Evolutionary conservation across 2,113 vertebrate genomes (phyloP), one percentile per base, ranked within the genome.

Genomic region (Triplophysa siluroides): DNA sequence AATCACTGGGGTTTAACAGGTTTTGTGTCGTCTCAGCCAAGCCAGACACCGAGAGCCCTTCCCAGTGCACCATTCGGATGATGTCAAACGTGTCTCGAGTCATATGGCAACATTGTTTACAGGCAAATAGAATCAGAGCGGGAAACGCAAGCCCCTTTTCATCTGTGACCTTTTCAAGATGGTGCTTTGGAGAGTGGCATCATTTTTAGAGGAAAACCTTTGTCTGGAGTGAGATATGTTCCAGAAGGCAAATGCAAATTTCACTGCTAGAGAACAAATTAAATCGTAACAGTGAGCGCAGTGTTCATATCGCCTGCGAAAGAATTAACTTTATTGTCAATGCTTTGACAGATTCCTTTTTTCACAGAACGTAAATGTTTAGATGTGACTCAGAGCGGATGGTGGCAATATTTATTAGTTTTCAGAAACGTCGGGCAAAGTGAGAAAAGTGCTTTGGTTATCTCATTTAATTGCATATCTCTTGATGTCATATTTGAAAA

Each of bases 401-500:
- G 78, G 82, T 79, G 81, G 72, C 26, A 29, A 50, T 47, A 56
- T 74, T 85, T 78, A 75, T 87, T 83, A 87, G 79, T 88, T 87
- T 86, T 82, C 80, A 84, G 82, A 84, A 88, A 86, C 84, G 83
- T 82, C 80, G 50, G 13, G 43, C 54, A 81, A 86, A 90, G 86
- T 66, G 83, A 74, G 33, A 78, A 75, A 29, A 56, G 41, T 50
- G 56, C 54, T 60, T 80, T 67, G 71, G 73, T 72, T 12, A 3
- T 12, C 9, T 18, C 50, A 1, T 52, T 52, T 52, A 52, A 52
- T 52, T 52, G 3, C 50, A 52, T 5, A 5, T 18, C 4, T 52
- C 50, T 52, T 16, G 50, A 52, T 16, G 50, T 52, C 13, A 16
- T 3, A 52, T 52, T 18, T 52, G 50, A 18, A 50, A 50, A 50